A percentile compares a stretch with the other conserved stretches of the same genome.
phyloP scores from a whole-genome alignment of 1,140 invertebrate species.

The Drosophila murphyi region DNA sequence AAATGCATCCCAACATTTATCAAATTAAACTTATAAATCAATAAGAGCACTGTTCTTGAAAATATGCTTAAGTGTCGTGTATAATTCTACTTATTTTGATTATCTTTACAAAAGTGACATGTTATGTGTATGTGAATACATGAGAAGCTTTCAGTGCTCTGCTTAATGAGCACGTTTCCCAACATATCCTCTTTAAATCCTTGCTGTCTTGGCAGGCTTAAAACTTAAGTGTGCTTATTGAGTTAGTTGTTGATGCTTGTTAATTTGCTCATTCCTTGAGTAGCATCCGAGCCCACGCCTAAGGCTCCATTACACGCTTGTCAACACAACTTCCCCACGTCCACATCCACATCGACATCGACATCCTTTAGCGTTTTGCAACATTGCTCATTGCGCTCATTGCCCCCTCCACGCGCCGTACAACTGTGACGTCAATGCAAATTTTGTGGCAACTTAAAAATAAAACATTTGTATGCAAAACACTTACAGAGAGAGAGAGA shows the following conservation, averaged over 20 bases:
- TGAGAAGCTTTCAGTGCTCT: not conserved
- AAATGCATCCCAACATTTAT: too few species aligned
- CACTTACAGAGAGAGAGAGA: not conserved
- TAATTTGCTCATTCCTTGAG: conserved; percentile 22
- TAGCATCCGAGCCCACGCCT: not conserved
- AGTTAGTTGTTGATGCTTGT: conserved; percentile 9
- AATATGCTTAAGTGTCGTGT: too few species aligned
- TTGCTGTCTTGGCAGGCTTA: conserved; percentile 9
- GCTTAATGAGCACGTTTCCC: conserved; percentile 1
- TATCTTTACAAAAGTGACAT: too few species aligned
- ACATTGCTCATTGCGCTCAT: not conserved
- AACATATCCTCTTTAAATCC: conserved; percentile 14
- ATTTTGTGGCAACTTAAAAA: conserved; percentile 11
- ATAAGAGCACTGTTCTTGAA: too few species aligned
- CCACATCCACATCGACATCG: not conserved
- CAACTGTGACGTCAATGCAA: conserved; percentile 45
- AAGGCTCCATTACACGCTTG: not conserved
- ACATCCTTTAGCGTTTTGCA: conserved; percentile 13
- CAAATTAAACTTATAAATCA: too few species aligned
- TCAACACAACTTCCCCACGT: not conserved
- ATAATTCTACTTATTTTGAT: too few species aligned
- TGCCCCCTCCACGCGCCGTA: not conserved
- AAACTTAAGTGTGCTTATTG: conserved; percentile 30
- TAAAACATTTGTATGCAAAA: not conserved
- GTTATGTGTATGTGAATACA: not conserved